These are phyloP conservation scores for Sebastes variabilis DNA, from an alignment of 2,797 vertebrate genomes.

Conservation along the genomic window DNA sequence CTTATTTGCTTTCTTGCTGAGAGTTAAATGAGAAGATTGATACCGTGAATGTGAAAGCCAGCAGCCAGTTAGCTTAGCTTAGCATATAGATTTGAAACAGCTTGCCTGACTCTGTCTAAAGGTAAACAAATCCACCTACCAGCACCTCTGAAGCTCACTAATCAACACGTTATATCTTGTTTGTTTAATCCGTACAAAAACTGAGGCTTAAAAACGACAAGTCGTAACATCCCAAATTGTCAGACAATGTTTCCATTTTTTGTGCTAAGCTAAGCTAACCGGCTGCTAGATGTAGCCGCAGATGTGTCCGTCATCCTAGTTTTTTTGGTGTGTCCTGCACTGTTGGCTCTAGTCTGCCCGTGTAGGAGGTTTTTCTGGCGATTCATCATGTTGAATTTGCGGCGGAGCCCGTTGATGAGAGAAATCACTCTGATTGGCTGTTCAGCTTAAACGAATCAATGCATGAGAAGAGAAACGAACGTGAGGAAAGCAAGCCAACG, in stretches of 20 bases:
- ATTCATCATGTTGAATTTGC: no score
- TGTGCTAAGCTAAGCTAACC: background rate
- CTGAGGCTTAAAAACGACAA: background rate
- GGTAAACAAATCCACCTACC: background rate
- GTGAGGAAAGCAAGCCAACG: no score
- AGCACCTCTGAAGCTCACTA: background rate
- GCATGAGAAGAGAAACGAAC: no score
- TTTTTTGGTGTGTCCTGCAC: no score
- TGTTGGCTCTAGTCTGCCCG: no score
- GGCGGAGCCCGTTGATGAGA: fast-evolving
- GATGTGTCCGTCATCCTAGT: no score
- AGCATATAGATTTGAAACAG: background rate
- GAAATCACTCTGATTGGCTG: no score
- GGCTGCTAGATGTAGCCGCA: fast-evolving
- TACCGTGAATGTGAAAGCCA: no score
- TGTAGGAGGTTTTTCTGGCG: no score
- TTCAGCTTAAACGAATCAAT: no score
- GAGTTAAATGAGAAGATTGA: background rate
- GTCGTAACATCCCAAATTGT: background rate
- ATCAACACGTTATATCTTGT: background rate
- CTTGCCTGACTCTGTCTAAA: background rate
- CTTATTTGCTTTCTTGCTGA: background rate
- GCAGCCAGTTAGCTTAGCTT: background rate
- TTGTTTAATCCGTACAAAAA: background rate
- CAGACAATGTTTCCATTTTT: background rate